These are phyloP conservation scores for Manis javanica DNA, from an alignment of 2,797 vertebrate genomes.

Conservation along the genomic window DNA sequence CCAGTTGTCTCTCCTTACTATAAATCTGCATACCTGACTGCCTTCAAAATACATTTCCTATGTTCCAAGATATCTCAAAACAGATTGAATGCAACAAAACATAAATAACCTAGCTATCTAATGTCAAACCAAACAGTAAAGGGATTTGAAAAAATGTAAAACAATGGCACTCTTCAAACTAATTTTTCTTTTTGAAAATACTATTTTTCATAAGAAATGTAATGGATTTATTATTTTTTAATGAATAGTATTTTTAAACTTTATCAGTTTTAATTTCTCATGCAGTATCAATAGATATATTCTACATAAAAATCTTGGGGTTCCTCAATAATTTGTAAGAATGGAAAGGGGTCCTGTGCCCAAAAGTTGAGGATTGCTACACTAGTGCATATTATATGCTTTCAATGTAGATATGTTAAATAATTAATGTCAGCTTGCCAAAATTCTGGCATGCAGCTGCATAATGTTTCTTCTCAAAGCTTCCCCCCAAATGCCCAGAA, in stretches of 20 bases:
- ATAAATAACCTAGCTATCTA: not conserved
- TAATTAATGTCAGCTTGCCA: not conserved
- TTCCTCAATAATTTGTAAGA: not conserved
- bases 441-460: not conserved
- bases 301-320: not conserved
- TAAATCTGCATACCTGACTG: not conserved
- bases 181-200: conserved; percentile 36
- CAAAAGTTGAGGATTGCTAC: not conserved
- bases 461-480: not conserved
- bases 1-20: not conserved
- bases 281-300: not conserved
- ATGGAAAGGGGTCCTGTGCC: not conserved
- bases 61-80: not conserved
- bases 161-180: not conserved
- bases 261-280: conserved; percentile 48
- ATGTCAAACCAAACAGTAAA: conserved; percentile 7
- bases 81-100: conserved; percentile 10
- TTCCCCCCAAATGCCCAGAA: not conserved
- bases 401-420: not conserved
- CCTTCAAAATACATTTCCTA: conserved; percentile 1
- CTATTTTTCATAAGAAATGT: conserved; percentile 36
- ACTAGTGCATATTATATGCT: not conserved
- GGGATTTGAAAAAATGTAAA: conserved; percentile 18
- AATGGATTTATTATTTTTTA: not conserved
- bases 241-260: conserved; percentile 21